These are phyloP conservation scores for Drosophila parthenogenetica DNA, from an alignment of 2,888 invertebrate genomes.

Conservation along the genomic window DNA sequence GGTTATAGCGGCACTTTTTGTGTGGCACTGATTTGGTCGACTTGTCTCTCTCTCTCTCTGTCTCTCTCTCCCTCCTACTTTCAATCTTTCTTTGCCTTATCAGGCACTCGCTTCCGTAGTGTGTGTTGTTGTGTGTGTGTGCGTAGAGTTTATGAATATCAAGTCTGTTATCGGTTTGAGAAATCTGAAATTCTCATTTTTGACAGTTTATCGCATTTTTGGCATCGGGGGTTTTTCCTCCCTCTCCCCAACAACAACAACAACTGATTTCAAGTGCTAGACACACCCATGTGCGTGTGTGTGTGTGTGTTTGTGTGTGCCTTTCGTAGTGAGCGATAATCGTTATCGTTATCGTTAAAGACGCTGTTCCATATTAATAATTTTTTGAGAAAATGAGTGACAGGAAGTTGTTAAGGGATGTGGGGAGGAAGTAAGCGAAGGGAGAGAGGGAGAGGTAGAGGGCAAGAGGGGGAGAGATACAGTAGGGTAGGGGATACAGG, in stretches of 20 bases:
- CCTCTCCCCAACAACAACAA: neutral
- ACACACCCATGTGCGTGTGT: slow-evolving; percentile 21
- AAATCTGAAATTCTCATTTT: slow-evolving; percentile 66
- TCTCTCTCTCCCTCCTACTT: neutral
- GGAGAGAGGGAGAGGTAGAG: too few relatives aligned
- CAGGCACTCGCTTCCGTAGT: slow-evolving; percentile 44
- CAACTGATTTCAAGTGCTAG: slow-evolving; percentile 54
- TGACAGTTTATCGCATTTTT: slow-evolving; percentile 53
- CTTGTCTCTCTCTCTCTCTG: neutral
- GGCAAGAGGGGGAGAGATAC: too few relatives aligned
- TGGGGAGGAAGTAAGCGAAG: too few relatives aligned
- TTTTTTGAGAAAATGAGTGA: neutral
- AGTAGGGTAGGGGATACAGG: too few relatives aligned
- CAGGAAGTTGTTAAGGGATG: neutral
- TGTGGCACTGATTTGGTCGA: slow-evolving; percentile 44
- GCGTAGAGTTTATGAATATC: slow-evolving; percentile 39
- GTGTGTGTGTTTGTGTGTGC: neutral
- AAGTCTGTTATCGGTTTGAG: slow-evolving; percentile 10
- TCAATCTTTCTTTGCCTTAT: slow-evolving; percentile 30
- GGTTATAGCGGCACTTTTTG: slow-evolving; percentile 15
- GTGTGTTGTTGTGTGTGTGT: slow-evolving; percentile 1
- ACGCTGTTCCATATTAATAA: slow-evolving; percentile 3
- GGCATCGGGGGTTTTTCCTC: slow-evolving; percentile 56
- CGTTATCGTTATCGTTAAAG: slow-evolving; percentile 66
- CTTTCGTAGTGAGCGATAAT: slow-evolving; percentile 29